These are phyloP conservation scores for Xylophagus ater DNA, from an alignment of 2,888 invertebrate species.

Conservation along the genomic window DNA sequence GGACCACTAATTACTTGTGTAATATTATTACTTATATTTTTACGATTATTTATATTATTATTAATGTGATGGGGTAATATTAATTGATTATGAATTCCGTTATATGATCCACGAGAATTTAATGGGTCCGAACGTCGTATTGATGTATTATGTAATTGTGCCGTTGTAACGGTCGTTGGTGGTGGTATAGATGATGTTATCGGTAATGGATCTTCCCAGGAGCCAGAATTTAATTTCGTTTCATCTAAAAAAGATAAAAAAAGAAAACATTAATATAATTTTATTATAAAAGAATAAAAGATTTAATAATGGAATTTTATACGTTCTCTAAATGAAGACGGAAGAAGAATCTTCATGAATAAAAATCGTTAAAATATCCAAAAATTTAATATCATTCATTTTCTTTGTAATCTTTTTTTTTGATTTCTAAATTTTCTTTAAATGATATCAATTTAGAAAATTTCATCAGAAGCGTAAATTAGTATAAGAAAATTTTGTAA, in stretches of 20 bases:
- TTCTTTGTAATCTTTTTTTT: no score
- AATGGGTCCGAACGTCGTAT: slow-evolving; percentile 30
- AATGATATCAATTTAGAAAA: no score
- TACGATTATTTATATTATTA: slow-evolving; percentile 31
- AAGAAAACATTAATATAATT: slow-evolving; percentile 1
- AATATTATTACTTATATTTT: slow-evolving; percentile 27
- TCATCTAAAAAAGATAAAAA: slow-evolving; percentile 51
- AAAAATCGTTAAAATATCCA: no score
- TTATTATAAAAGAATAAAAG: no score
- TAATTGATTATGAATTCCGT: slow-evolving; percentile 24
- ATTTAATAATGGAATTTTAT: no score
- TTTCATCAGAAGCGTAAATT: no score
- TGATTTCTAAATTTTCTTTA: no score
- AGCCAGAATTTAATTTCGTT: slow-evolving; percentile 60
- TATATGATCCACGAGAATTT: slow-evolving; percentile 23
- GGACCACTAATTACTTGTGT: slow-evolving; percentile 18
- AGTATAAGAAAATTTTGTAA: no score
- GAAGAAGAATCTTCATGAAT: no score
- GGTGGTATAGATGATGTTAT: slow-evolving; percentile 19
- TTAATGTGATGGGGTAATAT: slow-evolving; percentile 26
- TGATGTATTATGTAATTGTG: slow-evolving; percentile 30
- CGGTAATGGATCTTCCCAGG: slow-evolving; percentile 59
- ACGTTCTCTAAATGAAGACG: no score
- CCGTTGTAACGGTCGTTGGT: slow-evolving; percentile 31
- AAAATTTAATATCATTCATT: no score